Evolutionary conservation across 2,888 invertebrate species (phyloP), one percentile per base, ranked within the genome.

Genomic region (Protula sp.): DNA sequence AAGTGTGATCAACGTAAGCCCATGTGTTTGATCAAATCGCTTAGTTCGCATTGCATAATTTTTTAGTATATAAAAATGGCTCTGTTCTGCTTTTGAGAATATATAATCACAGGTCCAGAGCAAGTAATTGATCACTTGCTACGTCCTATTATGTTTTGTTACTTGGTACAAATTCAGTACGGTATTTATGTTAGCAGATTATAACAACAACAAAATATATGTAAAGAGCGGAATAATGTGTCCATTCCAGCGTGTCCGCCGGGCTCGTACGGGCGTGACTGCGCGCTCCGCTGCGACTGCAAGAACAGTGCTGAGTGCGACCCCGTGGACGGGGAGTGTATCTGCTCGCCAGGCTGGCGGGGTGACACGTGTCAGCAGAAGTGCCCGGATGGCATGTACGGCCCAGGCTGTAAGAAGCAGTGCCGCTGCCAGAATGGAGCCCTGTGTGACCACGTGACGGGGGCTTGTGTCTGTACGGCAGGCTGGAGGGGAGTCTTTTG

Each of bases 381-480:
- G 62, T 84, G 84, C 66, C 72, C 74, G 0, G 65, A 71, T n/a
- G 79, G 77, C 9, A 75, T 76, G 1, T 83, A 77, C 67, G 84
- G 84, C 2, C 78, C 82, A 0, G 81, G 81, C 38, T 84, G 84
- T 67, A 67, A 71, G 55, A 70, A 75, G 30, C 69, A 69, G 47
- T 84, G 84, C 69, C 83, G 86, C 22, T 84, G 84, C 67, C 72
- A 79, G 69, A 78, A 83, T 66, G 77, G 75, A 3, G 83, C 82
- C 1, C 70, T 69, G 27, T 84, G 84, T 67, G 82, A 84, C 66
- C 72, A 61, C 72, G 72, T 56, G 30, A 65, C 31, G 68, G 76
- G 65, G 87, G 84, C 84, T 83, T 81, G 74, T 63, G 62, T 69
- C 27, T 81, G 81, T 62, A 61, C 67, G 0, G 70, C 74, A 1